Percentiles rank a stretch among this genome's conserved stretches.
Evolutionary conservation across 2,113 vertebrate genomes (phyloP).

Genomic region (Numenius arquata): DNA sequence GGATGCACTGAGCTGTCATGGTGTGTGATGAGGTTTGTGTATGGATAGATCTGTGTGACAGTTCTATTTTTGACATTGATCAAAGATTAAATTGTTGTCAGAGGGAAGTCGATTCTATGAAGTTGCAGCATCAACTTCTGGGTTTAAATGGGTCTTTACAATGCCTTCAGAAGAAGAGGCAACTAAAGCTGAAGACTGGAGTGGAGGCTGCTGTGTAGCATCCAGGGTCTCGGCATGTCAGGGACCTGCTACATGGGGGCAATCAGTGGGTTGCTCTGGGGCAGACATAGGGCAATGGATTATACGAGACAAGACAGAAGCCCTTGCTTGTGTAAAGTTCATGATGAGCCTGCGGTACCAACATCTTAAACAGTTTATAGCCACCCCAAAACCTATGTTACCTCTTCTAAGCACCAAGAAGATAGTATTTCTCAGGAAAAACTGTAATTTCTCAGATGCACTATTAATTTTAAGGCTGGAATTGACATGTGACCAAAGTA

Average conservation of each 20-base stretch:
- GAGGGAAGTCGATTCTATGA: not conserved
- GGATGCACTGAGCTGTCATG: accelerated
- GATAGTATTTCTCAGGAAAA: not conserved
- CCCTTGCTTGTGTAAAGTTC: not conserved
- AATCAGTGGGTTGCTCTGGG: not conserved
- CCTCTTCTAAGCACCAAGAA: not conserved
- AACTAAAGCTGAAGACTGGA: not conserved
- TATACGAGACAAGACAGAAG: not conserved
- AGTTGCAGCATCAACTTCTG: not conserved
- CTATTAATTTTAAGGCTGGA: not conserved
- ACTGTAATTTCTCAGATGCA: not conserved
- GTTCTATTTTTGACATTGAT: not conserved
- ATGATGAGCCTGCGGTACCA: not conserved
- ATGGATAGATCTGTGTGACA: not conserved
- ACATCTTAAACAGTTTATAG: not conserved
- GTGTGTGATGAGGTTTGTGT: not conserved
- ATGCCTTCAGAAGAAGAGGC: not conserved
- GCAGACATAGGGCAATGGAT: accelerated
- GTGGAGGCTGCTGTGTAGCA: not conserved
- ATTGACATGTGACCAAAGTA: not conserved
- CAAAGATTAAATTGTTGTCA: not conserved
- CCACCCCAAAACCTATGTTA: not conserved
- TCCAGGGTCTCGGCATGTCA: accelerated
- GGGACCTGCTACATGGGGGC: accelerated
- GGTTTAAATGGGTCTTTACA: not conserved